phyloP scores from a whole-genome alignment of 2,797 vertebrate species.

The Karalla daura region DNA sequence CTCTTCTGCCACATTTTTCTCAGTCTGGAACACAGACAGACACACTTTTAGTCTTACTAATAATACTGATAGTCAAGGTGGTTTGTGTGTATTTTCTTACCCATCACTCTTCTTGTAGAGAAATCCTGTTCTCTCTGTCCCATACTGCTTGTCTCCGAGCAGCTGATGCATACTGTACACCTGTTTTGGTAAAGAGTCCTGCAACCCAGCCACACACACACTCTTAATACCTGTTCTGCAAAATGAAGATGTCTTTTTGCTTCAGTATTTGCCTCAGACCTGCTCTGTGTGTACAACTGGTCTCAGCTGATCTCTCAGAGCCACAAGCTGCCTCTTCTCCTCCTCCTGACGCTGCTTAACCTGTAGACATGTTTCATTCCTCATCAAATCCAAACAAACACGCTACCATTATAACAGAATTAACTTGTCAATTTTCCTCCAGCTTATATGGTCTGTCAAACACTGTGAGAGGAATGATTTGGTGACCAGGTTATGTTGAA shows the following conservation, averaged over 20 bases:
- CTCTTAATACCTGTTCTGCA: background rate
- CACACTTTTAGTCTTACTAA: background rate
- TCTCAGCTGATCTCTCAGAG: constrained; percentile 84
- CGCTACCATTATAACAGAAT: background rate
- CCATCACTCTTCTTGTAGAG: constrained; percentile 90
- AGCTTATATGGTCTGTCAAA: background rate
- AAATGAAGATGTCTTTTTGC: background rate
- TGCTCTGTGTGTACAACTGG: constrained; percentile 66
- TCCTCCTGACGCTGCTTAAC: constrained; percentile 87
- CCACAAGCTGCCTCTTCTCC: constrained; percentile 84
- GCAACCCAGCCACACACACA: constrained; percentile 16
- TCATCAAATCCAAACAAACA: background rate
- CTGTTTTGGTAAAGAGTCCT: constrained; percentile 85
- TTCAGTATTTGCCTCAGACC: constrained; percentile 42
- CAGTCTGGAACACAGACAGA: constrained; percentile 69
- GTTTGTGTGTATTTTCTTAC: constrained; percentile 55
- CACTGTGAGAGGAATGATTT: background rate
- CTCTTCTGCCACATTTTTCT: constrained; percentile 88
- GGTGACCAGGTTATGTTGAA: too few species aligned
- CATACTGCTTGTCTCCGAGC: constrained; percentile 87
- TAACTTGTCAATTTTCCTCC: background rate
- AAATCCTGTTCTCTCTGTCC: constrained; percentile 84
- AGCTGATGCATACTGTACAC: constrained; percentile 89
- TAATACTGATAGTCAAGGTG: background rate
- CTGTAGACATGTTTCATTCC: constrained; percentile 78